phyloP scores from a whole-genome alignment of 2,888 invertebrate species.

The Cheilosia grossa region DNA sequence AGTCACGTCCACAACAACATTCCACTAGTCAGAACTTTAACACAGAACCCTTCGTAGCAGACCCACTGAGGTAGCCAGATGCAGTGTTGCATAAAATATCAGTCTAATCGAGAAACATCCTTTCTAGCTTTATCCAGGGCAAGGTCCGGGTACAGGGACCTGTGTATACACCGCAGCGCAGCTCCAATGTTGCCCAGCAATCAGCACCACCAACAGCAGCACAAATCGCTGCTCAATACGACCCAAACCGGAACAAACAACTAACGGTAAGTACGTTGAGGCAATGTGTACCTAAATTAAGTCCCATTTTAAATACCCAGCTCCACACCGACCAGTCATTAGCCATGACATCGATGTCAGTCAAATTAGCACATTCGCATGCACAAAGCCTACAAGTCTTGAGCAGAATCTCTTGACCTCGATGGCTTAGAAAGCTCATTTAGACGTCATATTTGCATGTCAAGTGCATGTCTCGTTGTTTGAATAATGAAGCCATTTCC shows the following conservation, averaged over 20 bases:
- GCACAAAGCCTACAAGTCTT: constrained; percentile 6
- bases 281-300: not conserved
- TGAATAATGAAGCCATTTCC: not conserved
- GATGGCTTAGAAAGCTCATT: constrained; percentile 54
- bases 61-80: constrained; percentile 80
- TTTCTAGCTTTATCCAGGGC: constrained; percentile 58
- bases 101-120: not conserved
- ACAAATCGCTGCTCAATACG: constrained; percentile 82
- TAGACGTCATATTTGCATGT: constrained; percentile 51
- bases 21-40: constrained; percentile 82
- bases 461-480: constrained; percentile 13
- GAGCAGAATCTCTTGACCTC: constrained; percentile 18
- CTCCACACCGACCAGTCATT: not conserved
- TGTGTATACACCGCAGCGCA: constrained; percentile 78
- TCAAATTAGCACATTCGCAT: constrained; percentile 48
- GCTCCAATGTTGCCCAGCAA: constrained; percentile 78
- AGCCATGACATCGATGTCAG: constrained; percentile 15
- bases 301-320: not conserved
- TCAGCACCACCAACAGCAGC: constrained; percentile 79
- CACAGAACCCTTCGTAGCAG: constrained; percentile 79
- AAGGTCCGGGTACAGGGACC: constrained; percentile 77
- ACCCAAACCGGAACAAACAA: constrained; percentile 79
- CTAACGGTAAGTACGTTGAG: constrained; percentile 69
- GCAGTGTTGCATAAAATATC: not conserved
- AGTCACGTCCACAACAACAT: constrained; percentile 78